Evolutionary conservation across 2,888 invertebrate genomes (phyloP), one percentile per base, ranked within the genome.

Genomic region (Cactoblastis cactorum): DNA sequence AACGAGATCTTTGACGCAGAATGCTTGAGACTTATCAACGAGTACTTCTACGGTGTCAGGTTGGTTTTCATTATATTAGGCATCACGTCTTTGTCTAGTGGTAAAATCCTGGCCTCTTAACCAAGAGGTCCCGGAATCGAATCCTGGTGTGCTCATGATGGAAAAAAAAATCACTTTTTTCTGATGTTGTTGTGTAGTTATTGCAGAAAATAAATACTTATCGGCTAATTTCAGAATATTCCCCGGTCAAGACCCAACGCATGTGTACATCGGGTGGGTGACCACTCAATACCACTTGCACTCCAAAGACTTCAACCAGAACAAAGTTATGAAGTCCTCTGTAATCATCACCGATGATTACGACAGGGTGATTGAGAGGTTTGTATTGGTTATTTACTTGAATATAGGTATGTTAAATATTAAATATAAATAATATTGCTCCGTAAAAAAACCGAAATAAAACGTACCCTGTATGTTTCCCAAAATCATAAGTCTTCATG

Each of bases 251-350:
- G 98, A 98, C 74, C 97, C 97, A 0, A 94, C 95, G 0, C 96
- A 97, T 74, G 97, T 99, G 18, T 99, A 97, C 80, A 95, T 99
- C 0, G 99, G 99, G 14, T 99, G 99, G 99, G 99, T 99, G 47
- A 99, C 98, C 0, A 98, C 99, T 0, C 98, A 98, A 74, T 99
- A 98, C 80, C 97, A 97, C 74, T 86, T 96, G 47, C 96, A 96
- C 69, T 97, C 96, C 53, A 95, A 95, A 64, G 96, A 97, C 70
- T 96, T 98, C 77, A 97, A 97, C 77, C 94, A 96, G 79, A 94
- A 92, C 61, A 95, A 95, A 71, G 97, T 97, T 0, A 92, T 95
- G 47, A 95, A 95, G 69, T 93, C 94, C 0, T 95, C 96, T 0
- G 95, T 97, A 39, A 91, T 95, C 54, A 93, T 96, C 54, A 92